Conservation (phyloP, 1,140 invertebrate species). For the Plodia interpunctella region DNA sequence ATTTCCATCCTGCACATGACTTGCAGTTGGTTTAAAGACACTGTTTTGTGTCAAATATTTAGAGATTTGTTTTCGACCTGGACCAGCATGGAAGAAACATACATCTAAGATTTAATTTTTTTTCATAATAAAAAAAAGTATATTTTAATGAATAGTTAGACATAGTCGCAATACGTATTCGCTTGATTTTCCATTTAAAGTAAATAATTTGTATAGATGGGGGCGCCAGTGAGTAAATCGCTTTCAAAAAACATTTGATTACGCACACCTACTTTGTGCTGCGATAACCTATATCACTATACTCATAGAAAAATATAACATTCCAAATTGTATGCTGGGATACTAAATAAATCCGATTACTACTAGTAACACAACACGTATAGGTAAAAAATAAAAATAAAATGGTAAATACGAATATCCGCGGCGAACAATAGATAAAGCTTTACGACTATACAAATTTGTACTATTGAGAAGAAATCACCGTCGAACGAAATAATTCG, state of each 20-base stretch:
- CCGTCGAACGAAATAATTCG: slow-evolving; percentile 31
- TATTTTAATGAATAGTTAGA: too few species aligned
- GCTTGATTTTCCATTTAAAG: too few species aligned
- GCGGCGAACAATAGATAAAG: slow-evolving; percentile 39
- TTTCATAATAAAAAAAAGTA: too few species aligned
- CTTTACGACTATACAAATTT: slow-evolving; percentile 57
- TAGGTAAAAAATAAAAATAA: slow-evolving; percentile 22
- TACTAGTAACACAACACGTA: slow-evolving; percentile 39
- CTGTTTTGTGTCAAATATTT: too few species aligned
- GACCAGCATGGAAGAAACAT: too few species aligned
- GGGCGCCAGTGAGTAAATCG: too few species aligned
- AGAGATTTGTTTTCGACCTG: too few species aligned
- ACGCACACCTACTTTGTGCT: slow-evolving; percentile 13
- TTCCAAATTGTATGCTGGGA: neutral
- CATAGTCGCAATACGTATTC: too few species aligned
- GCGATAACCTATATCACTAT: slow-evolving; percentile 12
- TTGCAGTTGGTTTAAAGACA: too few species aligned
- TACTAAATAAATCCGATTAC: neutral
- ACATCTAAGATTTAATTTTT: too few species aligned
- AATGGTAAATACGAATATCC: slow-evolving; percentile 35
- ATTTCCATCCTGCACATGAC: too few species aligned
- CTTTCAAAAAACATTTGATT: neutral
- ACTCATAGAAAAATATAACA: slow-evolving; percentile 1
- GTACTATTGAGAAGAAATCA: slow-evolving; percentile 56
- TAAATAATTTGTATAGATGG: too few species aligned